Evolutionary conservation across 2,888 invertebrate genomes (phyloP).

Genomic region (Thelaira solivaga): DNA sequence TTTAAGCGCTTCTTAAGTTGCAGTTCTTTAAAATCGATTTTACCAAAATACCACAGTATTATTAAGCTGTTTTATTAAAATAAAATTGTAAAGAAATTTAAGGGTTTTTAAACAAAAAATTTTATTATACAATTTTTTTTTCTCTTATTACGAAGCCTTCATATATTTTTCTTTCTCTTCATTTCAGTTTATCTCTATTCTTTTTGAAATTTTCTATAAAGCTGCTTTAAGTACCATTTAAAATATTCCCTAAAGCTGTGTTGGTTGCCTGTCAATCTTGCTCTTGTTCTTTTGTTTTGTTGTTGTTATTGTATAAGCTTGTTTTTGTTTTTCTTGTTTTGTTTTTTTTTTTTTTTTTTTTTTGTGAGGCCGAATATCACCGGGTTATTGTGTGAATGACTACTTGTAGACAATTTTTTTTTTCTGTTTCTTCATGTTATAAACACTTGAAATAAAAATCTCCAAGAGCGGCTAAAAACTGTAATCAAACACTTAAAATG

Average conservation of each 20-base stretch:
- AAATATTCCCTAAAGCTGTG: constrained; percentile 31
- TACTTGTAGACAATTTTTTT: background rate
- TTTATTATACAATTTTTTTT: background rate
- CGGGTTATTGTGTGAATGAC: background rate
- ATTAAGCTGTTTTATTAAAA: too few relatives aligned
- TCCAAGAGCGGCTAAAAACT: background rate
- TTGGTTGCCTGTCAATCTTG: background rate
- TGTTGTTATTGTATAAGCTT: background rate
- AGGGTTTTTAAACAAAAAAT: too few relatives aligned
- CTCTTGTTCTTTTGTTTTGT: background rate
- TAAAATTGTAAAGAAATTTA: too few relatives aligned
- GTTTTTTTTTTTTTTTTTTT: background rate
- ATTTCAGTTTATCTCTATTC: background rate
- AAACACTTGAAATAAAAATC: too few relatives aligned
- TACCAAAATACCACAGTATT: too few relatives aligned
- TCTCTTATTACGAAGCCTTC: background rate
- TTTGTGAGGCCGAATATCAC: background rate
- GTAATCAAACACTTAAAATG: background rate
- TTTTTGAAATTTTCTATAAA: background rate
- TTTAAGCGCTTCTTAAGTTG: too few relatives aligned
- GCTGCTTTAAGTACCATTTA: constrained; percentile 20
- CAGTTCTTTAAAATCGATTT: too few relatives aligned
- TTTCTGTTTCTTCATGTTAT: too few relatives aligned
- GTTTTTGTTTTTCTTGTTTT: background rate
- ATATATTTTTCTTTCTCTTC: too few relatives aligned